Percentiles rank a stretch among this genome's conserved stretches.
Evolutionary conservation across 2,113 vertebrate species (phyloP).

Genomic region (Pollimyrus isidori): DNA sequence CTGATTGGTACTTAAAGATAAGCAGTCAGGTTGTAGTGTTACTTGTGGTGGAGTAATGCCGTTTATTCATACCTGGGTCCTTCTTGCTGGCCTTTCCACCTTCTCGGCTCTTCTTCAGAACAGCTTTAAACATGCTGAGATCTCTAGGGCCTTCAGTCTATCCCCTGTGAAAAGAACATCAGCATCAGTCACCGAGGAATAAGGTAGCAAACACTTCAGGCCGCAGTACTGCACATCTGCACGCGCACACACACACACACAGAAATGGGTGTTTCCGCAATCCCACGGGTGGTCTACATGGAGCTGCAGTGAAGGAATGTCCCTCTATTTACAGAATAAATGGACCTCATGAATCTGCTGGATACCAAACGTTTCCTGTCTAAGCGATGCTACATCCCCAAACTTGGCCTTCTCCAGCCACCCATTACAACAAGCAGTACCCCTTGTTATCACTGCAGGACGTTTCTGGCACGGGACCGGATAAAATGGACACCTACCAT

Average conservation of each 20-base stretch:
- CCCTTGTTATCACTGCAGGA: not conserved
- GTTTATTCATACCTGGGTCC: not conserved
- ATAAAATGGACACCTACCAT: not conserved
- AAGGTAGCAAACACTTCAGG: not conserved
- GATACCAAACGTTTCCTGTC: not conserved
- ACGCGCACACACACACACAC: not conserved
- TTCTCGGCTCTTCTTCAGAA: not conserved
- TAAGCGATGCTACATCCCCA: not conserved
- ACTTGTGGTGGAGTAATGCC: not conserved
- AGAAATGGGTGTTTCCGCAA: not conserved
- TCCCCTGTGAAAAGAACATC: not conserved
- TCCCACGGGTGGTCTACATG: not conserved
- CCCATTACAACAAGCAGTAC: not conserved
- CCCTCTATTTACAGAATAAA: not conserved
- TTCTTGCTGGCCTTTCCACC: not conserved
- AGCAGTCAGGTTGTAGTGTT: not conserved
- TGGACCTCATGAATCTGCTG: not conserved
- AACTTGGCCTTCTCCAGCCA: not conserved
- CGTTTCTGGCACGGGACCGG: not conserved
- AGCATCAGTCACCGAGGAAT: not conserved
- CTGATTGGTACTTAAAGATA: not conserved
- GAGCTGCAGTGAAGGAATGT: not conserved
- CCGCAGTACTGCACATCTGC: not conserved
- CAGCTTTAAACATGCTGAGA: conserved; percentile 8
- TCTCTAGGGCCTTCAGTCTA: not conserved